Percentiles rank a stretch among this genome's conserved stretches.
Conservation (phyloP, 1,140 invertebrate genomes). For the Diploscapter pachys region DNA sequence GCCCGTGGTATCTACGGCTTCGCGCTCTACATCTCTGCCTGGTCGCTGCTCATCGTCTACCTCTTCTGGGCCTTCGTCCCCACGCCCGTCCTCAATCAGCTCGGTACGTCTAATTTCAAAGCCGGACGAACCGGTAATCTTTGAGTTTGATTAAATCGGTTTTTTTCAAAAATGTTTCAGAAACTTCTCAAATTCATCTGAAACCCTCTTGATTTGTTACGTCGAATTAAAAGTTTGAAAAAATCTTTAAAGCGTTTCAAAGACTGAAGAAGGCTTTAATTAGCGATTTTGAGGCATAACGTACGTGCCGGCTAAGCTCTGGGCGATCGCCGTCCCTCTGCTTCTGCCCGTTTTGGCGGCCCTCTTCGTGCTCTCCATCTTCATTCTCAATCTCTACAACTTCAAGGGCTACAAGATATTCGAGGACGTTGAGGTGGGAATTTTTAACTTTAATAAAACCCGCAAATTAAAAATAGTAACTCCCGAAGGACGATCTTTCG, state of each 20-base stretch:
- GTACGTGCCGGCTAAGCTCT: slow-evolving; percentile 39
- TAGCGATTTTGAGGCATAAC: slow-evolving; percentile 29
- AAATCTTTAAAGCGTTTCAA: too few relatives aligned
- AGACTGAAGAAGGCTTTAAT: neutral
- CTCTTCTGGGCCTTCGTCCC: slow-evolving; percentile 40
- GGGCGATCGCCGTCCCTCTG: slow-evolving; percentile 40
- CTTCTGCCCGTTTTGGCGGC: slow-evolving; percentile 27
- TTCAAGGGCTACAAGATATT: slow-evolving; percentile 36
- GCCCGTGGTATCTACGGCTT: slow-evolving; percentile 40
- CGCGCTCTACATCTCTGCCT: slow-evolving; percentile 35
- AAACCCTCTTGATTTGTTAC: too few relatives aligned
- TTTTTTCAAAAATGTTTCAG: too few relatives aligned
- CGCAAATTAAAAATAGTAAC: too few relatives aligned
- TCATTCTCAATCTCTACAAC: slow-evolving; percentile 30
- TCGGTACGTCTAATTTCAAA: slow-evolving; percentile 2
- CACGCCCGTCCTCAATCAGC: slow-evolving; percentile 30
- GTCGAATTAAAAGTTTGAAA: too few relatives aligned
- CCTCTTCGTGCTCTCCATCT: slow-evolving; percentile 27
- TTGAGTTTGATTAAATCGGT: too few relatives aligned
- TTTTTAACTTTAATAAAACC: too few relatives aligned
- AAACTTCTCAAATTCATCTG: too few relatives aligned
- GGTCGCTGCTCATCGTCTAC: slow-evolving; percentile 31
- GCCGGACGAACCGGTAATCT: too few relatives aligned
- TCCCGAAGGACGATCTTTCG: too few relatives aligned
- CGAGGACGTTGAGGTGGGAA: slow-evolving; percentile 25